Evolutionary conservation across 2,113 vertebrate species (phyloP).

Genomic region (Eulacestoma nigropectus): DNA sequence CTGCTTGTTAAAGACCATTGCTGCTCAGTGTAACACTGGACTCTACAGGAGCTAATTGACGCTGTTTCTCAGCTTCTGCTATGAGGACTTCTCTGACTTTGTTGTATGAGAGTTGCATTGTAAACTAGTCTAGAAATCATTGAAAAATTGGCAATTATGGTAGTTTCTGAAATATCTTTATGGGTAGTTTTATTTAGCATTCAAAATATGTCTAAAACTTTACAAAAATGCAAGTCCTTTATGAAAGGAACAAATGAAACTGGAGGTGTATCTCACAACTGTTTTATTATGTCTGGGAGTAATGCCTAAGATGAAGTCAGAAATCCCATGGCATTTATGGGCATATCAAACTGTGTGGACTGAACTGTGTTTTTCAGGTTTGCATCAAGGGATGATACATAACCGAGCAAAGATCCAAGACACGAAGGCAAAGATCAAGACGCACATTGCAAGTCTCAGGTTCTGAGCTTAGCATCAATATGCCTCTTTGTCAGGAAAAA

Average conservation of each 20-base stretch:
- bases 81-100: background rate
- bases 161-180: background rate
- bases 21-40: background rate
- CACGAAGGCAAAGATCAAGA: background rate
- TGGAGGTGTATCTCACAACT: background rate
- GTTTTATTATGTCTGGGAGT: background rate
- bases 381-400: background rate
- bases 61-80: background rate
- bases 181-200: background rate
- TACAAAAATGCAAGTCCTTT: background rate
- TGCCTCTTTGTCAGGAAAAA: background rate
- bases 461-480: background rate
- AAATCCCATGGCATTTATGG: background rate
- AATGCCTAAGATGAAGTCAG: background rate
- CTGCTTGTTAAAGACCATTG: background rate
- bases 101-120: background rate
- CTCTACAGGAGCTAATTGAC: background rate
- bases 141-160: background rate
- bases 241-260: background rate
- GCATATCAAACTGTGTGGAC: background rate
- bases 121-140: background rate
- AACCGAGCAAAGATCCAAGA: background rate
- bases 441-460: background rate
- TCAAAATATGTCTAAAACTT: background rate
- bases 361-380: background rate